Percentiles rank a stretch among this genome's conserved stretches.
phyloP scores from a whole-genome alignment of 2,888 invertebrate genomes.

The Drosophila macrospina region DNA sequence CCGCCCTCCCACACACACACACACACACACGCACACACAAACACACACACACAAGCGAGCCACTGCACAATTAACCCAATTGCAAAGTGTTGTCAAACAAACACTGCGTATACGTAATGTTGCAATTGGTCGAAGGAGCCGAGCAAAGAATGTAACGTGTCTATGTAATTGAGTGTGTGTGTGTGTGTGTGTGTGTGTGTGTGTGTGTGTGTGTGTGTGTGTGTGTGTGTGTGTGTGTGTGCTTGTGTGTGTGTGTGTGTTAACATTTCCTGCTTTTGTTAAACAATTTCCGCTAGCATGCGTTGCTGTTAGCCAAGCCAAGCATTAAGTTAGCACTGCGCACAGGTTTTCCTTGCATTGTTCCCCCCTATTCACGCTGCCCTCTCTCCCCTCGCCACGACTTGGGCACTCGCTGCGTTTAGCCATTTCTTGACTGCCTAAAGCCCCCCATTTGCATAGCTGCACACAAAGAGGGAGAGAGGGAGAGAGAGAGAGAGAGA shows the following conservation, averaged over 20 bases:
- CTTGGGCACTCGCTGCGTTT: slow-evolving; percentile 12
- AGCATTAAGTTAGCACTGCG: slow-evolving; percentile 36
- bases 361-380: not conserved
- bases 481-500: not conserved
- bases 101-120: slow-evolving; percentile 69
- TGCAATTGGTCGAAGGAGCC: not conserved
- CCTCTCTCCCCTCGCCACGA: no score
- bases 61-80: slow-evolving; percentile 79
- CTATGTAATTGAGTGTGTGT: slow-evolving; percentile 50
- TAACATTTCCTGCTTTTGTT: slow-evolving; percentile 74
- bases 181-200: no score
- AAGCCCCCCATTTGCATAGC: slow-evolving; percentile 53
- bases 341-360: slow-evolving; percentile 20
- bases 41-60: slow-evolving; percentile 37
- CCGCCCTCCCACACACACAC: not conserved
- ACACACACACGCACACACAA: slow-evolving; percentile 6
- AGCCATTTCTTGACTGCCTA: slow-evolving; percentile 34
- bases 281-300: slow-evolving; percentile 71
- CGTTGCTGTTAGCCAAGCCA: slow-evolving; percentile 32
- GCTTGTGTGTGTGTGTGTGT: slow-evolving; percentile 49
- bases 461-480: slow-evolving; percentile 13
- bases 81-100: slow-evolving; percentile 76
- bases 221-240: slow-evolving; percentile 50
- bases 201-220: no score
- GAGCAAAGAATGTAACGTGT: slow-evolving; percentile 17